Conservation (phyloP, 1,140 invertebrate species). For the Nilaparvata lugens region DNA sequence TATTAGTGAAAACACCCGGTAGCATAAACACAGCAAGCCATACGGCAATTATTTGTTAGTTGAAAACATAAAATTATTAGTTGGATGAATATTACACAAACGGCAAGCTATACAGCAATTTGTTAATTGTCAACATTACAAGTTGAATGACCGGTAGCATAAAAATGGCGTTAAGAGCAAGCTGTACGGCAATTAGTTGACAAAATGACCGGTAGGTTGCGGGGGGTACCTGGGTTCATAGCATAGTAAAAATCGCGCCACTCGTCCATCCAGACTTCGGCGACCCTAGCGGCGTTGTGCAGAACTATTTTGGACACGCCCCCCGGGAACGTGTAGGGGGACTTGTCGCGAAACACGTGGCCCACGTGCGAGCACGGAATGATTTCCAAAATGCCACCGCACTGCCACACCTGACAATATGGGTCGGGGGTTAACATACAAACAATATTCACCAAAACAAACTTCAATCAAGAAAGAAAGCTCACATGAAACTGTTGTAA, state of each 20-base stretch:
- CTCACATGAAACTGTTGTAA: background rate
- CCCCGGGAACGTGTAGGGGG: constrained; percentile 98
- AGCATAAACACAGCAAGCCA: too few species aligned
- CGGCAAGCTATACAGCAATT: too few species aligned
- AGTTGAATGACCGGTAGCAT: too few species aligned
- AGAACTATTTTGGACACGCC: constrained; percentile 95
- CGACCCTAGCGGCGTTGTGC: constrained; percentile 91
- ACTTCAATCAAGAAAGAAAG: background rate
- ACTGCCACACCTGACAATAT: constrained; percentile 90
- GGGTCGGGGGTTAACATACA: background rate
- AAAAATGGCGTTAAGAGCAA: too few species aligned
- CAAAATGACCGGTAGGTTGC: background rate
- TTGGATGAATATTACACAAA: too few species aligned
- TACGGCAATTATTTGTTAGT: too few species aligned
- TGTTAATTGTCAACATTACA: too few species aligned
- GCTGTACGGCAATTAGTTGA: too few species aligned
- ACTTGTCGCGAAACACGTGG: constrained; percentile 98
- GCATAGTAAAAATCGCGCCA: constrained; percentile 98
- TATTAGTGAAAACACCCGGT: too few species aligned
- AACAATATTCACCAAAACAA: background rate
- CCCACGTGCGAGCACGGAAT: constrained; percentile 94
- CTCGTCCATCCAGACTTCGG: constrained; percentile 98
- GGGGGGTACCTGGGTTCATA: constrained; percentile 84
- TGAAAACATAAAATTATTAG: too few species aligned
- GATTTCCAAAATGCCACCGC: constrained; percentile 91